Evolutionary conservation across 2,797 vertebrate species (phyloP).

Genomic region (Channallabes apus): DNA sequence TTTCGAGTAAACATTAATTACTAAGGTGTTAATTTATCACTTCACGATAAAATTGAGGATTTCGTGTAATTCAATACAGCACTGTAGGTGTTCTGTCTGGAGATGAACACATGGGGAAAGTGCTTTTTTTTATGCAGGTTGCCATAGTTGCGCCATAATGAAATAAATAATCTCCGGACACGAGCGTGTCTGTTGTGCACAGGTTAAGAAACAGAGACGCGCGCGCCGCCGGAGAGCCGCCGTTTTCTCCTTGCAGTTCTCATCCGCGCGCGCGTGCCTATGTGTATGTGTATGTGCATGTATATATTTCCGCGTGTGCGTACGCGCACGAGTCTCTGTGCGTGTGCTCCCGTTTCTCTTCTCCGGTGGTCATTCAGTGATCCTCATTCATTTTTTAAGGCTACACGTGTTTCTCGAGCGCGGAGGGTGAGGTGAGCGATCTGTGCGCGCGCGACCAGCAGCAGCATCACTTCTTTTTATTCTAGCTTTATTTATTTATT

Average conservation of each 20-base stretch:
- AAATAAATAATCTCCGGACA: constrained; percentile 6
- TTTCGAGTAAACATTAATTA: background rate
- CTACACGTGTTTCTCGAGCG: constrained; percentile 10
- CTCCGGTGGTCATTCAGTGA: constrained; percentile 9
- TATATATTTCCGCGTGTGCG: no score
- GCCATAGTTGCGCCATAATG: constrained; percentile 19
- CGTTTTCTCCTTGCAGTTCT: background rate
- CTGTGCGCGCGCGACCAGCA: background rate
- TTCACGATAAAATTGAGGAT: background rate
- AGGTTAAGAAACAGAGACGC: constrained; percentile 13
- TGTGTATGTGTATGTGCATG: no score
- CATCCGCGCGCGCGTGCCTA: background rate
- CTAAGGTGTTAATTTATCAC: background rate
- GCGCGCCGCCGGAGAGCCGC: background rate
- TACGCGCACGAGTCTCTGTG: background rate
- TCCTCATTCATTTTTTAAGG: background rate
- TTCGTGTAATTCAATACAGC: background rate
- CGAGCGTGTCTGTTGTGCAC: background rate
- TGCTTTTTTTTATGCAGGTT: background rate
- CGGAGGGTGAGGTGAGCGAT: background rate
- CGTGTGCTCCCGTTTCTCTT: background rate
- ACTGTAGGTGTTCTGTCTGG: background rate
- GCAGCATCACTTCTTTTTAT: background rate
- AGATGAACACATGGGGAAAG: background rate
- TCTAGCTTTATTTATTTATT: background rate